Evolutionary conservation across 2,113 vertebrate genomes (phyloP).

Genomic region (Zosterops lateralis): DNA sequence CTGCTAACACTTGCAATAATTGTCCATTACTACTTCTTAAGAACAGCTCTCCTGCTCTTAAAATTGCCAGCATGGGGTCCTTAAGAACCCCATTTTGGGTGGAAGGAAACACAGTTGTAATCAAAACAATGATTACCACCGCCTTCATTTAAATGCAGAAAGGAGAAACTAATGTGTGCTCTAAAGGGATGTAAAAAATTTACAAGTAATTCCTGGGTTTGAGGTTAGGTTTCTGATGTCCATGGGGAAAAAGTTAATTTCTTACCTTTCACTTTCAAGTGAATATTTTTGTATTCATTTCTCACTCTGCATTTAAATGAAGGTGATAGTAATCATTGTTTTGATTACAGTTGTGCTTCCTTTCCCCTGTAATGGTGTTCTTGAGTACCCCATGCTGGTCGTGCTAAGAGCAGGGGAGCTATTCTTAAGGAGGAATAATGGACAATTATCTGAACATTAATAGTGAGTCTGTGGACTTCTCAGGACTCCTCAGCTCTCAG

Average conservation of each 20-base stretch:
- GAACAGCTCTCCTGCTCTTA: slow-evolving; percentile 53
- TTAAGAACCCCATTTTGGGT: slow-evolving; percentile 63
- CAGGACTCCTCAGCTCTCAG: slow-evolving; percentile 1
- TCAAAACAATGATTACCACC: slow-evolving; percentile 72
- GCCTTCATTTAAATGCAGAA: slow-evolving; percentile 64
- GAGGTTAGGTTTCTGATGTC: slow-evolving; percentile 65
- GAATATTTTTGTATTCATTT: slow-evolving; percentile 67
- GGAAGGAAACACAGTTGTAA: slow-evolving; percentile 65
- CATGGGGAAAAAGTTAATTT: slow-evolving; percentile 72
- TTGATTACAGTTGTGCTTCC: slow-evolving; percentile 66
- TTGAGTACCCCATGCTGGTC: slow-evolving; percentile 66
- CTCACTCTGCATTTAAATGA: slow-evolving; percentile 70
- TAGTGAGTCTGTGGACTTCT: slow-evolving; percentile 11
- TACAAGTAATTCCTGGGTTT: slow-evolving; percentile 59
- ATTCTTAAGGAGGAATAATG: slow-evolving; percentile 63
- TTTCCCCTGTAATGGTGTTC: slow-evolving; percentile 59
- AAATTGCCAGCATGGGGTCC: slow-evolving; percentile 62
- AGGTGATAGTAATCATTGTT: slow-evolving; percentile 63
- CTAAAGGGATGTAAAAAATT: slow-evolving; percentile 45
- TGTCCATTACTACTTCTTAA: slow-evolving; percentile 67
- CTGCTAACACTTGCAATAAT: slow-evolving; percentile 19
- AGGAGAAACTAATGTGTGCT: slow-evolving; percentile 60
- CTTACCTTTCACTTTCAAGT: slow-evolving; percentile 62
- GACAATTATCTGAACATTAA: slow-evolving; percentile 55
- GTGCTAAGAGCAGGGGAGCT: slow-evolving; percentile 55